Base-by-base conservation (phyloP, 23 tunicate genomes). In the Styela plicata region DNA sequence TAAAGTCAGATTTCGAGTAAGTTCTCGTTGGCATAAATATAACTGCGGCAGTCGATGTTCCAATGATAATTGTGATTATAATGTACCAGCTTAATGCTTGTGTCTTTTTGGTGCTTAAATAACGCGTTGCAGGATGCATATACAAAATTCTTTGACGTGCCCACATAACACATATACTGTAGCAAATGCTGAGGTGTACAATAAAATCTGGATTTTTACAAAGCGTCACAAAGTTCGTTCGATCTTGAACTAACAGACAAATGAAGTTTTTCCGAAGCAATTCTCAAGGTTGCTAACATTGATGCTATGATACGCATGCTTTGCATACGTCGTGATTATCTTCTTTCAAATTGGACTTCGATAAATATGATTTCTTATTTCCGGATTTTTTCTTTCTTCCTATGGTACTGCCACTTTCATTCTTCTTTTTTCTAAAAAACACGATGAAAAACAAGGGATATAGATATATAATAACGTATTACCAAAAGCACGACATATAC, bases 211-310 rank as follows among this genome's bases (percentile, higher is more conserved):
- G 21, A 0, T 0, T 26, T 69, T 69, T 21, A 69, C 26, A 69
- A 22, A 22, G 24, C 74, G 74, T 69, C 24, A 27, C 74, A 69
- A 25, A 22, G 74, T 19, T 22, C 0, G 31, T 25, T 20, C 24
- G 74, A 69, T 21, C 21, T 69, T 24, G 74, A 23, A 0, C 26
- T 19, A 24, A 69, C n/a, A 69, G 24, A 22, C 24, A 69, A 69
- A 23, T 69, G 74, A 25, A 69, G 29, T 26, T 69, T 23, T 69
- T 69, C 74, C 24, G 74, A 69, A 25, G 26, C 26, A 27, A 69
- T 69, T 24, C 74, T 23, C 31, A 69, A 69, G 20, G 26, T 22
- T 27, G 24, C 74, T 22, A 69, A 69, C 29, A 69, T 24, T 19
- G 74, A 25, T 69, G 26, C 74, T 20, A 27, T n/a, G n/a, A n/a